These are phyloP conservation scores for Dryobates pubescens DNA, from an alignment of 2,797 vertebrate species.

Conservation along the genomic window DNA sequence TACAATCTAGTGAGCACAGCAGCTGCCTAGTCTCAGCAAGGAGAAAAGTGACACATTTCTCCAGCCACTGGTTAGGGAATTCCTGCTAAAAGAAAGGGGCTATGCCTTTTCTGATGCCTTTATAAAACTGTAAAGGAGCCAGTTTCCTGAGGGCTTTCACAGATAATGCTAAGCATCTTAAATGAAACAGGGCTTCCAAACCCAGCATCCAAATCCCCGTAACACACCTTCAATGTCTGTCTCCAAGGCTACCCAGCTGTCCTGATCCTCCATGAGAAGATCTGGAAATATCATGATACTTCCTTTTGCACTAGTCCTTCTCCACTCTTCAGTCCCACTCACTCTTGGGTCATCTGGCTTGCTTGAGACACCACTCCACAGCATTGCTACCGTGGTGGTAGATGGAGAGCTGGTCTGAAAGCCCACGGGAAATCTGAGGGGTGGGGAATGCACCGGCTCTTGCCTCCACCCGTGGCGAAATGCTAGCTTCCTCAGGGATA, in stretches of 20 bases:
- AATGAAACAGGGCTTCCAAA: constrained; percentile 48
- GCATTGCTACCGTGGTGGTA: neutral
- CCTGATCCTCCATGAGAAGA: constrained; percentile 37
- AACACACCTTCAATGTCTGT: constrained; percentile 56
- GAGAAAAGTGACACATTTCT: constrained; percentile 42
- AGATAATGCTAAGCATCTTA: constrained; percentile 51
- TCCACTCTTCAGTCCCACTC: neutral
- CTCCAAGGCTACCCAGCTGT: constrained; percentile 51
- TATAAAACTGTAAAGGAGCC: neutral
- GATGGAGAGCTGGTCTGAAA: neutral
- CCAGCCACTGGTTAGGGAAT: constrained; percentile 29
- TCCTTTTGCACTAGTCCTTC: neutral
- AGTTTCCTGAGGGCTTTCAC: constrained; percentile 42
- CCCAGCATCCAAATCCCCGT: constrained; percentile 29
- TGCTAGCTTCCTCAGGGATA: neutral
- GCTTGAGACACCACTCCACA: rapidly evolving
- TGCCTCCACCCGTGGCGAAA: neutral
- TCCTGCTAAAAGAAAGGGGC: constrained; percentile 28
- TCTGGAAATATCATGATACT: neutral
- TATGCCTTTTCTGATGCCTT: constrained; percentile 7
- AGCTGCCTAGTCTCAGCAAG: constrained; percentile 31
- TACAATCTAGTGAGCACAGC: constrained; percentile 43
- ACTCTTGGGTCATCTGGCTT: neutral
- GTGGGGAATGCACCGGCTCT: neutral
- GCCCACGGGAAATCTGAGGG: neutral